Base-by-base conservation (phyloP, 2,888 invertebrate species). In the Apoda limacodes region DNA sequence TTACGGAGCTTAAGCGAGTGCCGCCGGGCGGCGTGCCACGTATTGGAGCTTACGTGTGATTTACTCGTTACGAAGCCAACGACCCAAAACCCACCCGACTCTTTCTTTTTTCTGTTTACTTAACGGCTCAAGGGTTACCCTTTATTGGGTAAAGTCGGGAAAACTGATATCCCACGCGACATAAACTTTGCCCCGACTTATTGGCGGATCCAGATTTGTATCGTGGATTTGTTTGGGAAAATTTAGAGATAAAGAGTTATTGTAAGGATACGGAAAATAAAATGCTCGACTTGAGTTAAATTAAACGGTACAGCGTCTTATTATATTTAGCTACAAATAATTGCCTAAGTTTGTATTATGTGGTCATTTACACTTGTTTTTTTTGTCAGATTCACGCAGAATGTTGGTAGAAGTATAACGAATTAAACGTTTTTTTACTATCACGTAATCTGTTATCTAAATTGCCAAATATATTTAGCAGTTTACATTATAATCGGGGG, bases 91-190 rank as follows among this genome's bases (percentile, higher is more conserved):
- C 55, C 60, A 44, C 46, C 42, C 56, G 47, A 48, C 47, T 59
- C 55, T 60, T 60, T 52, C 60, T 65, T 74, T 75, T 76, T 68
- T 78, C 69, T 78, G 71, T 80, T 80, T 80, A 80, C 75, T 72
- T 69, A 69, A 65, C 61, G 78, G 74, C 75, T 78, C 75, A 70
- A 53, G 70, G 71, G 65, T 67, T 74, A 75, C 74, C 76, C 76
- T 74, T 75, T 76, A 75, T 71, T 74, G 71, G 68, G 64, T 64
- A 68, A 74, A 72, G 65, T 71, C 70, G 67, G 68, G 57, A 65
- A 35, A 75, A 72, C 69, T 71, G 74, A 75, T 74, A 71, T 67
- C 67, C 63, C 61, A 42, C 51, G 56, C 57, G 60, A 63, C 65
- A 66, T 70, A 66, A 72, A 72, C 59, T 72, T 63, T 51, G 62